A percentile compares a stretch with the other conserved stretches of the same genome.
Conservation (phyloP, 2,888 invertebrate genomes). For the Volucella zonaria region DNA sequence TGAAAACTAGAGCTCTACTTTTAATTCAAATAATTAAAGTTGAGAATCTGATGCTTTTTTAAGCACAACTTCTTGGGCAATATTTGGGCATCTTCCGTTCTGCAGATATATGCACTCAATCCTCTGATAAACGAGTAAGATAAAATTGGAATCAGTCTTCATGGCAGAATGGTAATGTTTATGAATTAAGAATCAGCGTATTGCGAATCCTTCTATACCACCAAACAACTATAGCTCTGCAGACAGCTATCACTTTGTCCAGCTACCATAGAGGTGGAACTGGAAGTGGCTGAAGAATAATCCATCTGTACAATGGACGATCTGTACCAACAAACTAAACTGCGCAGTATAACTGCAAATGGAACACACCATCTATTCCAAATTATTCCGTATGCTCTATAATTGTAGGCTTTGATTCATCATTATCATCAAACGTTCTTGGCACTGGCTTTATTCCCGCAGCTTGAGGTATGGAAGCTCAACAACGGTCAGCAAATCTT, state of each 20-base stretch:
- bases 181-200: constrained; percentile 27
- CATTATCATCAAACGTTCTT: constrained; percentile 79
- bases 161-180: too few species aligned
- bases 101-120: too few species aligned
- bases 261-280: constrained; percentile 80
- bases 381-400: constrained; percentile 85
- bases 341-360: constrained; percentile 81
- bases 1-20: too few species aligned
- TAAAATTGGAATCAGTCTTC: too few species aligned
- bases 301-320: constrained; percentile 79
- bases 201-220: constrained; percentile 82
- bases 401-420: constrained; percentile 80
- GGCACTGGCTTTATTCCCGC: constrained; percentile 61
- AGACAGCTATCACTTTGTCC: constrained; percentile 81
- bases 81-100: too few species aligned
- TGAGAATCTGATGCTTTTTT: too few species aligned
- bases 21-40: too few species aligned
- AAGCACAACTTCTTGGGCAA: too few species aligned
- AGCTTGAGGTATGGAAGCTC: too few species aligned
- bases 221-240: constrained; percentile 81
- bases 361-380: constrained; percentile 82
- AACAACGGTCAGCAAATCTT: constrained; percentile 78
- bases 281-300: constrained; percentile 75
- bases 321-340: constrained; percentile 82
- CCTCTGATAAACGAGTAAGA: too few species aligned